Percentiles rank a stretch among this genome's conserved stretches.
These are phyloP conservation scores for Seladonia tumulorum DNA, from an alignment of 2,888 invertebrate species.

Conservation along the genomic window DNA sequence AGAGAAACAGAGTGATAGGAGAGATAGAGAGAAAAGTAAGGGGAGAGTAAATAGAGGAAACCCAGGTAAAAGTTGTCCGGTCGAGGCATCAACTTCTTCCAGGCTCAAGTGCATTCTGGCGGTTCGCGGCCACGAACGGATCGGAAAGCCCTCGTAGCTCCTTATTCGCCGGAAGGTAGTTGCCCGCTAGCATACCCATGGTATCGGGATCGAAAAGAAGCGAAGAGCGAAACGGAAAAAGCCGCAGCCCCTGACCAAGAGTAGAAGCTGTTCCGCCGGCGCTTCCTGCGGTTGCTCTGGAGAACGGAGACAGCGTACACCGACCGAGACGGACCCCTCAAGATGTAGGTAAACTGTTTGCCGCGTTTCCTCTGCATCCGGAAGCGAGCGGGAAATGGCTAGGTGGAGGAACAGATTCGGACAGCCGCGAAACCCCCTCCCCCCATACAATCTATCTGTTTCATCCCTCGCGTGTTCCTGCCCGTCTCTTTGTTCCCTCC, in stretches of 20 bases:
- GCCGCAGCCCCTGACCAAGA: conserved; percentile 21
- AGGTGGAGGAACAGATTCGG: conserved; percentile 54
- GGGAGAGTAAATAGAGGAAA: neutral
- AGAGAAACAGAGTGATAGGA: neutral
- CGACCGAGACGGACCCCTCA: conserved; percentile 42
- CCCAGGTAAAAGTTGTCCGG: conserved; percentile 38
- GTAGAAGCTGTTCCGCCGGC: conserved; percentile 32
- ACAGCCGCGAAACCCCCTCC: conserved; percentile 11
- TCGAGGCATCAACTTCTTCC: conserved; percentile 30
- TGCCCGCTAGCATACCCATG: conserved; percentile 9
- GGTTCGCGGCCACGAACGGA: conserved; percentile 22
- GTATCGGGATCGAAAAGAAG: conserved; percentile 27
- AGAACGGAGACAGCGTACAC: conserved; percentile 18
- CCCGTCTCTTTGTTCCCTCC: neutral
- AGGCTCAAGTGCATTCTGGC: conserved; percentile 19
- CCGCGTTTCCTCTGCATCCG: conserved; percentile 74
- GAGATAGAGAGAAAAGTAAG: neutral
- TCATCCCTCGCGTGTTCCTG: conserved; percentile 18
- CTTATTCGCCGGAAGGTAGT: conserved; percentile 41
- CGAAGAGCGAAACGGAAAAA: conserved; percentile 6
- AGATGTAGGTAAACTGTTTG: conserved; percentile 77
- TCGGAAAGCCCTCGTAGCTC: conserved; percentile 33
- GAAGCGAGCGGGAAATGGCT: conserved; percentile 72
- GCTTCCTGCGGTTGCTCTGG: conserved; percentile 35
- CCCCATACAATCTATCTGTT: conserved; percentile 8